These are phyloP conservation scores for Acrocephalus kingi DNA, from an alignment of 2,113 vertebrate species.

Conservation along the genomic window DNA sequence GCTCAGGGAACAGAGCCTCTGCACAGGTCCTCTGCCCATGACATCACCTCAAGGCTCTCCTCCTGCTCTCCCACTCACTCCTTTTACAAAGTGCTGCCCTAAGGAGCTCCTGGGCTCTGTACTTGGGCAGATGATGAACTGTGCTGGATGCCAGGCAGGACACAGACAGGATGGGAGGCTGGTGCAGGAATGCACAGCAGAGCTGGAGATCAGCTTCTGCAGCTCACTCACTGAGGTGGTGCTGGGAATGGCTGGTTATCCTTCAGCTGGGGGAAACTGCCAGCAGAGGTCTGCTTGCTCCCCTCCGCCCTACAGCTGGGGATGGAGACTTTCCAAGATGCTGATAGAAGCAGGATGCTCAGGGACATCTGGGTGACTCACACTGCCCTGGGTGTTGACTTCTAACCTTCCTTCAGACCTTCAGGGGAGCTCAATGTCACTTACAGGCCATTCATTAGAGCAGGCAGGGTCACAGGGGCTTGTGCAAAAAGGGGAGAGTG, in stretches of 20 bases:
- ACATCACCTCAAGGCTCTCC: not conserved
- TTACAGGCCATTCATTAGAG: not conserved
- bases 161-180: rapidly evolving
- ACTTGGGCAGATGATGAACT: not conserved
- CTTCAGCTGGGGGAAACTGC: not conserved
- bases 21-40: not conserved
- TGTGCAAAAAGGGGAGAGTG: not conserved
- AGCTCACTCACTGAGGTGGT: not conserved
- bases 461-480: not conserved
- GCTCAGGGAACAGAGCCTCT: not conserved
- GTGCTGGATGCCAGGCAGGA: not conserved
- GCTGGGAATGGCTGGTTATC: not conserved
- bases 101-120: not conserved
- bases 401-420: not conserved
- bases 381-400: not conserved
- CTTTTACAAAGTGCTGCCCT: not conserved
- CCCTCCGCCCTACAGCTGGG: not conserved
- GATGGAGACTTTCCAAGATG: not conserved
- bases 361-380: not conserved
- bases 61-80: not conserved
- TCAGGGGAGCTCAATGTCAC: not conserved
- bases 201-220: not conserved
- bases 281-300: not conserved
- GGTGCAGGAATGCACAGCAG: not conserved
- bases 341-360: not conserved